phyloP scores from a whole-genome alignment of 2,113 vertebrate genomes.

The Melanerpes aurifrons region DNA sequence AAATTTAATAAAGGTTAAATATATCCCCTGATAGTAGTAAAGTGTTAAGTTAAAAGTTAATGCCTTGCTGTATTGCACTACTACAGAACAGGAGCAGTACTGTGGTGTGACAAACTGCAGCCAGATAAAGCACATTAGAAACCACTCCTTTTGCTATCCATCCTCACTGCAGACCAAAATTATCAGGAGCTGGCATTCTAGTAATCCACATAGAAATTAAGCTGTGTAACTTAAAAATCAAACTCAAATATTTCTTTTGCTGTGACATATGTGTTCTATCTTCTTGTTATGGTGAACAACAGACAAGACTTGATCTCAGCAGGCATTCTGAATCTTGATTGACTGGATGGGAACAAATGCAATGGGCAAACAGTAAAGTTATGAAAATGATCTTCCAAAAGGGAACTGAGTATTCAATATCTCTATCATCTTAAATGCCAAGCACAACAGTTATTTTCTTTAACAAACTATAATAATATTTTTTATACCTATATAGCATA shows the following conservation, averaged over 20 bases:
- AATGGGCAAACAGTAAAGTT: not conserved
- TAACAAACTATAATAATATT: not conserved
- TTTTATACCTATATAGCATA: not conserved
- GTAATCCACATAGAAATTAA: not conserved
- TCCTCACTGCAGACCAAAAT: not conserved
- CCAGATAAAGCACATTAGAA: not conserved
- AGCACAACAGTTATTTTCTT: not conserved
- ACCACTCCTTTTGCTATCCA: not conserved
- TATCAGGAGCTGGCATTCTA: not conserved
- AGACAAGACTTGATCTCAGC: not conserved
- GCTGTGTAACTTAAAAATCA: not conserved
- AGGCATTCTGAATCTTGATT: not conserved
- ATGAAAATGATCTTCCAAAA: not conserved
- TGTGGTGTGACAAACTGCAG: not conserved
- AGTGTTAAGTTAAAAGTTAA: constrained; percentile 39
- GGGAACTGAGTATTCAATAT: not conserved
- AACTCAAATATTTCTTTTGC: not conserved
- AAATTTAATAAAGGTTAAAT: constrained; percentile 48
- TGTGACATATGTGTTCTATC: not conserved
- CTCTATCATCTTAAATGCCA: not conserved
- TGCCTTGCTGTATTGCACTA: not conserved
- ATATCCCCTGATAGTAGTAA: constrained; percentile 3
- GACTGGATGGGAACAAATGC: not conserved
- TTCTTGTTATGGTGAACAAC: not conserved
- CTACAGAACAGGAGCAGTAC: not conserved